Percentiles rank a stretch among this genome's conserved stretches.
Conservation (phyloP, 2,888 invertebrate species). For the Pseudeuparius sepicola region DNA sequence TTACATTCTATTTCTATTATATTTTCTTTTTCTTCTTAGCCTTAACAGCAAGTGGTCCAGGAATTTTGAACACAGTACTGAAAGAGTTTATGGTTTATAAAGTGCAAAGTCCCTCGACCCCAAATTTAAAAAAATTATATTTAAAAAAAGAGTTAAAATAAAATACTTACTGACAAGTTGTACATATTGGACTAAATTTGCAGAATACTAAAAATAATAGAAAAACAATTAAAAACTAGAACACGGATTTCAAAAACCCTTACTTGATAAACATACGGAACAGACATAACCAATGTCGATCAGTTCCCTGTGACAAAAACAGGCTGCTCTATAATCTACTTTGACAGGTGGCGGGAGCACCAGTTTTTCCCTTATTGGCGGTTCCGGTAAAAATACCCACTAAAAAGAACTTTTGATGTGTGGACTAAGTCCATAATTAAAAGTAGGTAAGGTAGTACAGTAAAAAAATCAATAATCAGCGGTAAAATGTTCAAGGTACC, state of each 20-base stretch:
- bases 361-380: constrained; percentile 65
- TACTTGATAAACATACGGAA: constrained; percentile 92
- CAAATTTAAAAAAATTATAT: constrained; percentile 10
- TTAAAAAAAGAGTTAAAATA: constrained; percentile 27
- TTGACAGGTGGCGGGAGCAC: constrained; percentile 82
- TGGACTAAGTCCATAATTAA: too few relatives aligned
- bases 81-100: constrained; percentile 40
- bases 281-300: constrained; percentile 96
- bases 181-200: constrained; percentile 94
- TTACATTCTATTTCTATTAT: too few relatives aligned
- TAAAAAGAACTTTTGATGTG: constrained; percentile 39
- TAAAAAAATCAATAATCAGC: too few relatives aligned
- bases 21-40: constrained; percentile 79
- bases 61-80: constrained; percentile 85
- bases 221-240: constrained; percentile 10
- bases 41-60: constrained; percentile 67
- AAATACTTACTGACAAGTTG: constrained; percentile 87
- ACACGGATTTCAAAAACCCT: constrained; percentile 34
- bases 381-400: constrained; percentile 92
- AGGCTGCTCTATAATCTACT: constrained; percentile 94
- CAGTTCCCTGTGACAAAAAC: constrained; percentile 92
- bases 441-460: too few relatives aligned
- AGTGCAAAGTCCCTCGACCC: too few relatives aligned
- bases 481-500: too few relatives aligned
- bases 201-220: constrained; percentile 75